A percentile compares a stretch with the other conserved stretches of the same genome.
These are phyloP conservation scores for Chloroclysta siterata DNA, from an alignment of 2,888 invertebrate genomes.

Conservation along the genomic window DNA sequence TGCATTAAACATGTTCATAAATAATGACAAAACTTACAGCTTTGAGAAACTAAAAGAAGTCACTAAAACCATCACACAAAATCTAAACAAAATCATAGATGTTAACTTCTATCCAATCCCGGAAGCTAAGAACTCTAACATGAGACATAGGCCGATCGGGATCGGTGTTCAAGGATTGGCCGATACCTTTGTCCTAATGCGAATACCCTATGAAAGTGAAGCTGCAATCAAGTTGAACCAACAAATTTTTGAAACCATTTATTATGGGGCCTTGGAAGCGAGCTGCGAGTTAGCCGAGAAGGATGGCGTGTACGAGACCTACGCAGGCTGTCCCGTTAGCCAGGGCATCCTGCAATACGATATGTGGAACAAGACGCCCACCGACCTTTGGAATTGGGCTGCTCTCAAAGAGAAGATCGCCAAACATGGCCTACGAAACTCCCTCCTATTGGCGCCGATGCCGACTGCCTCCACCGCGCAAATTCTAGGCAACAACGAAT, in stretches of 20 bases:
- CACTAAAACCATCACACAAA: conserved; percentile 94
- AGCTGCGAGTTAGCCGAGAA: conserved; percentile 96
- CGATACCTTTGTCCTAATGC: conserved; percentile 97
- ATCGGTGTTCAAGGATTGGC: conserved; percentile 99
- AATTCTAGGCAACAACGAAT: conserved; percentile 99
- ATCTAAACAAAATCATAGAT: conserved; percentile 98
- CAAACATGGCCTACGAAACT: conserved; percentile 96
- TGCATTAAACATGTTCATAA: conserved; percentile 97
- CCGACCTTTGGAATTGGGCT: conserved; percentile 95
- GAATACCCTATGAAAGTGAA: conserved; percentile 95
- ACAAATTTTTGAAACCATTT: conserved; percentile 99
- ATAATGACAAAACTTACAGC: conserved; percentile 91
- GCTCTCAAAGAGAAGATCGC: conserved; percentile 93
- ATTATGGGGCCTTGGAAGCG: conserved; percentile 98
- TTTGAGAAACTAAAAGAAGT: conserved; percentile 94
- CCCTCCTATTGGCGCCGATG: conserved; percentile 97
- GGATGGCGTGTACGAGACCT: conserved; percentile 95
- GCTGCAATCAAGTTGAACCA: conserved; percentile 94
- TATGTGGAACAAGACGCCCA: conserved; percentile 97
- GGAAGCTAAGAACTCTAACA: conserved; percentile 95
- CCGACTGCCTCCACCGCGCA: conserved; percentile 99
- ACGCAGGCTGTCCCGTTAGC: conserved; percentile 95
- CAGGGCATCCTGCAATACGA: conserved; percentile 98
- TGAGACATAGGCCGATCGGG: conserved; percentile 93
- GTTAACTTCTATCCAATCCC: conserved; percentile 97